Evolutionary conservation across 2,888 invertebrate species (phyloP), one percentile per base, ranked within the genome.

Genomic region (Antheraea yamamai): DNA sequence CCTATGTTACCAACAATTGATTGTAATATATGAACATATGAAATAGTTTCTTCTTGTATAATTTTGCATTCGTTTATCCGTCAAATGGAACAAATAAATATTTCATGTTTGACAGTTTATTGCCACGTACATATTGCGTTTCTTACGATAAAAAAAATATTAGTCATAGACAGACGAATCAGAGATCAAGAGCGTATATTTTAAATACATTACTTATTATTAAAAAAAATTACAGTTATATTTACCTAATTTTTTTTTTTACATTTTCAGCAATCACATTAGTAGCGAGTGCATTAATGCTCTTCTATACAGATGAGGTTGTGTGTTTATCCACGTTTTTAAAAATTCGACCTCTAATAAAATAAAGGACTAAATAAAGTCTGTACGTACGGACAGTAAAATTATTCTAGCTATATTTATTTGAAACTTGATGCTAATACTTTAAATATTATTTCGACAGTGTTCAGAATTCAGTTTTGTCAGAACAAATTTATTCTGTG

Each of bases 81-180:
- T 68, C 68, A 68, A 68, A 68, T 35, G 30, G 35, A 68, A 68
- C 10, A 39, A 70, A 70, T 10, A 10, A 70, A 70, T 70, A 70
- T 12, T 70, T 70, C 39, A 70, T 70, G 20, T 39, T 70, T 39
- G 70, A 39, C 70, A 70, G 70, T 70, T 70, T 70, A 39, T 70
- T 39, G 70, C n/a, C 70, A 20, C 39, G 70, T 39, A 70, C 4
- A 23, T 64, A 64, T n/a, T 68, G 68, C 70, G 39, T 70, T 64
- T 26, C 39, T 39, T n/a, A 70, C 20, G 20, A 47, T 47, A 47
- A 39, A 23, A 66, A 70, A 70, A 70, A 70, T 39, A 70, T 70
- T 70, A 70, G 70, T 70, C 70, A 70, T 70, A 39, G 70, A 35
- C 70, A 39, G 64, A 26, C 1, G 70, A 70, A 39, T n/a, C 70